These are phyloP conservation scores for Smittia sp. DNA, from an alignment of 2,888 invertebrate genomes.

Conservation along the genomic window DNA sequence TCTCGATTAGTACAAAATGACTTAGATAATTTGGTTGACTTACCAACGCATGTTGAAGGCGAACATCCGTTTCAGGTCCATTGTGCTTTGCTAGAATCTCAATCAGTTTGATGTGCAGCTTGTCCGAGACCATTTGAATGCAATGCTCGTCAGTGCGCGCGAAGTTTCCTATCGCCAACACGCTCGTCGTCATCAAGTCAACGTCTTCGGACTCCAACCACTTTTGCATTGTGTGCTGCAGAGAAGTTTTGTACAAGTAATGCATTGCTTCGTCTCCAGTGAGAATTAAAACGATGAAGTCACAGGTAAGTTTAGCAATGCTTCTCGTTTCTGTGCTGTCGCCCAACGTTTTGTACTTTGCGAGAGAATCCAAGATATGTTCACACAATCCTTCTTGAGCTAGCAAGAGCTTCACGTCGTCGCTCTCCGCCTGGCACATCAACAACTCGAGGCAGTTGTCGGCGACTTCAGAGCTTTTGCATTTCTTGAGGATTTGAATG, in stretches of 20 bases:
- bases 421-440: constrained; percentile 73
- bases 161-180: constrained; percentile 85
- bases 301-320: constrained; percentile 79
- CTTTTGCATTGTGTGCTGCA: constrained; percentile 66
- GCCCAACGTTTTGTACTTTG: constrained; percentile 63
- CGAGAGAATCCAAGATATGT: constrained; percentile 69
- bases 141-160: constrained; percentile 84
- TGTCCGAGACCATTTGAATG: constrained; percentile 74
- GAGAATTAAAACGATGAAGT: constrained; percentile 77
- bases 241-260: constrained; percentile 69
- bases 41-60: constrained; percentile 54
- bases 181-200: constrained; percentile 76
- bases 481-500: constrained; percentile 60
- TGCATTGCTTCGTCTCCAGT: constrained; percentile 90
- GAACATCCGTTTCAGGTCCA: constrained; percentile 61
- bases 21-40: too few species aligned
- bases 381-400: constrained; percentile 76
- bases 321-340: constrained; percentile 66
- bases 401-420: constrained; percentile 71
- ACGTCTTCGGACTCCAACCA: constrained; percentile 75
- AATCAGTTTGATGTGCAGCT: constrained; percentile 69
- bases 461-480: constrained; percentile 68
- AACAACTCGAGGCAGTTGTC: constrained; percentile 74
- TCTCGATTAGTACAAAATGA: too few species aligned
- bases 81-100: constrained; percentile 58